Base-by-base conservation (phyloP, 2,888 invertebrate species). In the Macrophya alboannulata region DNA sequence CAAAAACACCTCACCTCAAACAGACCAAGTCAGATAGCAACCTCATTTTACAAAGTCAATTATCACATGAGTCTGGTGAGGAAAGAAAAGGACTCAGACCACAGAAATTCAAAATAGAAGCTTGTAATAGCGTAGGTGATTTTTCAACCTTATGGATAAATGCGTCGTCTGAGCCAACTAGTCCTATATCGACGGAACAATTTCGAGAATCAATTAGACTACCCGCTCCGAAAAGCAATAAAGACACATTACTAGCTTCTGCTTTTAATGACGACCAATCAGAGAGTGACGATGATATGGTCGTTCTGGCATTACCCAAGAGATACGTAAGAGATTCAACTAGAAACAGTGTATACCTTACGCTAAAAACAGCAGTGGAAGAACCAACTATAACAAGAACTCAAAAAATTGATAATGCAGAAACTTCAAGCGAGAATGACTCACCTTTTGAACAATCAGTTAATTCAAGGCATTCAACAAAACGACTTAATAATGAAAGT, bases 71-170 rank as follows among this genome's bases (percentile, higher is more conserved):
- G 12, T 15, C 31, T 37, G 83, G 21, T 37, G 71, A 48, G 37
- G 83, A 83, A 21, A n/a, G 12, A 8, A 31, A n/a, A 25, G 15
- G 55, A 55, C 48, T 65, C 15, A 87, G 77, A 74, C 84, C 86
- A 1, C 86, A 85, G 82, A 88, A 90, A 79, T 92, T 90, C 68
- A 92, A 92, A 83, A 87, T 93, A 45, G 93, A 93, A 72, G 92
- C 92, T 1, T 91, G 89, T 40, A 93, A 93, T 85, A 93, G 92
- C 62, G 91, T 90, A 0, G 93, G 92, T 0, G 93, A 93, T 71
- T 90, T 93, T 25, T 91, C 93, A 0, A 92, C 92, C 0, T 71
- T 92, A 0, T 89, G 87, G 90, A 84, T 92, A 17, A 91, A 90
- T 55, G 87, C 90, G 0, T 83, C 85, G 0, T 71, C 37, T 0